phyloP scores from a whole-genome alignment of 2,113 vertebrate species.

The Plecotus auritus region DNA sequence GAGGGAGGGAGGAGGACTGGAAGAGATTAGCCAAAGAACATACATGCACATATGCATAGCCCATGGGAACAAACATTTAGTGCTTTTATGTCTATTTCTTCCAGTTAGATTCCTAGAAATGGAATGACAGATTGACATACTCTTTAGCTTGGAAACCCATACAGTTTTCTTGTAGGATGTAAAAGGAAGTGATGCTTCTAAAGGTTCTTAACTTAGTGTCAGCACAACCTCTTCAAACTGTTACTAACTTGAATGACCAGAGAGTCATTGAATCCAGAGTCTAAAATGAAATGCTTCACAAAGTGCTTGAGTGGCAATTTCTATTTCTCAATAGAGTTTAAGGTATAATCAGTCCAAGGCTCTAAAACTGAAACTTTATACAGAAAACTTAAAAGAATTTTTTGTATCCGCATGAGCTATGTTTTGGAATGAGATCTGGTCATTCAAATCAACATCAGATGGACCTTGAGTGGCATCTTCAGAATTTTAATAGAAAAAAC shows the following conservation, averaged over 20 bases:
- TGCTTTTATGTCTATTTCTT: neutral
- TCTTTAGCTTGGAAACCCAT: neutral
- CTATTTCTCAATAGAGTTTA: constrained; percentile 1
- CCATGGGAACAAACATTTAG: neutral
- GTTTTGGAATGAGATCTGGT: neutral
- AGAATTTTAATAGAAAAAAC: constrained; percentile 27
- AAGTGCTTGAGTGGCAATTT: constrained; percentile 52
- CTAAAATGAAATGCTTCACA: constrained; percentile 52
- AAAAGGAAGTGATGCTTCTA: neutral
- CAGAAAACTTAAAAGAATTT: neutral
- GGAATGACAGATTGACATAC: neutral
- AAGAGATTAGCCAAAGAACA: neutral
- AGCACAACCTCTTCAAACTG: constrained; percentile 29
- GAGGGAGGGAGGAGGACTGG: no score
- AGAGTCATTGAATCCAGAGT: constrained; percentile 36
- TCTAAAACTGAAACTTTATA: neutral
- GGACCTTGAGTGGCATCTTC: neutral
- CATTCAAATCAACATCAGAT: neutral
- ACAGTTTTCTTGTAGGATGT: neutral
- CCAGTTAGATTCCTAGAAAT: neutral
- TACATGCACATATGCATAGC: neutral
- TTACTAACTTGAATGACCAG: constrained; percentile 43
- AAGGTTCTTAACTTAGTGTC: neutral
- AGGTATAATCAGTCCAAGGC: neutral
- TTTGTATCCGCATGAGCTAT: neutral